phyloP scores from a whole-genome alignment of 2,888 invertebrate species.

The Tiphia femorata region DNA sequence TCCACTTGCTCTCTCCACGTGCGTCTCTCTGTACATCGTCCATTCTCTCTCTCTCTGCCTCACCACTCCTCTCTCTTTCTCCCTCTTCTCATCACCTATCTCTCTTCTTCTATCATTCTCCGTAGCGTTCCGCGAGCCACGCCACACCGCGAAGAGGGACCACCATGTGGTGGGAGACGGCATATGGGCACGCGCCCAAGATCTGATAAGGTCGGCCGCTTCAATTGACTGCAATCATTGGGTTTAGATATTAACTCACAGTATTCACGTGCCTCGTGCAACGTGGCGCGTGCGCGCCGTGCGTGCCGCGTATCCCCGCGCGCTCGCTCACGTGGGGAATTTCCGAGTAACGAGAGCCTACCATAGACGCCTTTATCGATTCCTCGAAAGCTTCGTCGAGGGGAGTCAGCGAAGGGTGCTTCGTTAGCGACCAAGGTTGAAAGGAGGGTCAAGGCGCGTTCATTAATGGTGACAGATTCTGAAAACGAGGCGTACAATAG shows the following conservation, averaged over 20 bases:
- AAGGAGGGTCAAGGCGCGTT: background rate
- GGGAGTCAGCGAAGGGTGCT: constrained; percentile 3
- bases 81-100: constrained; percentile 12
- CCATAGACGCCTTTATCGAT: constrained; percentile 51
- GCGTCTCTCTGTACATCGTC: no score
- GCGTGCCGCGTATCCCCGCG: background rate
- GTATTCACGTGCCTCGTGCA: constrained; percentile 35
- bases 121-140: background rate
- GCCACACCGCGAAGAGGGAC: constrained; percentile 15
- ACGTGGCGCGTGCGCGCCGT: background rate
- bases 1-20: no score
- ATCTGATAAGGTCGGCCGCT: constrained; percentile 60
- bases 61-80: constrained; percentile 20
- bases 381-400: background rate
- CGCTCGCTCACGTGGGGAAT: constrained; percentile 31
- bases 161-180: constrained; percentile 50
- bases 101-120: background rate
- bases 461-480: background rate
- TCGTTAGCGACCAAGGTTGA: background rate
- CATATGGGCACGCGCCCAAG: constrained; percentile 64
- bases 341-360: constrained; percentile 51
- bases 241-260: constrained; percentile 58
- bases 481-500: background rate
- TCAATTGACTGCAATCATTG: constrained; percentile 63
- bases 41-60: no score